A percentile compares a stretch with the other conserved stretches of the same genome.
These are phyloP conservation scores for Oryzias woworae DNA, from an alignment of 2,113 vertebrate genomes.

Conservation along the genomic window DNA sequence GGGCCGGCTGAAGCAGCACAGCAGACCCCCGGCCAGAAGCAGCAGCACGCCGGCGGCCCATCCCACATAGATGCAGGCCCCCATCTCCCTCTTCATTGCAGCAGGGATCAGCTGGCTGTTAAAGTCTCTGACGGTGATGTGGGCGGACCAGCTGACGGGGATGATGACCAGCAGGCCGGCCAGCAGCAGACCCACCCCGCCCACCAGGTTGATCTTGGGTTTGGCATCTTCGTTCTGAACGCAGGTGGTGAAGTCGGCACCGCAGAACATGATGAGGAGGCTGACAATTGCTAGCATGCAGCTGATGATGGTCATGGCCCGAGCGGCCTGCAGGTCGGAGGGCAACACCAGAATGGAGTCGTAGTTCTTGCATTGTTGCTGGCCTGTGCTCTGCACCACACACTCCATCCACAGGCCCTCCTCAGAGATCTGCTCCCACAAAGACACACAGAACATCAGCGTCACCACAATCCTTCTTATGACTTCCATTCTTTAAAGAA, in stretches of 20 bases:
- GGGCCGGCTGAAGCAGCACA: conserved; percentile 78
- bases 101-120: conserved; percentile 28
- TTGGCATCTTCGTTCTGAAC: conserved; percentile 73
- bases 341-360: conserved; percentile 74
- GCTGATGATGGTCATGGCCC: conserved; percentile 79
- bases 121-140: conserved; percentile 65
- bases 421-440: conserved; percentile 39
- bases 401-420: conserved; percentile 80
- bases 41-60: conserved; percentile 75
- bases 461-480: not conserved
- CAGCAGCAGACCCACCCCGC: conserved; percentile 70
- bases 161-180: conserved; percentile 74
- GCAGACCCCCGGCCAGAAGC: conserved; percentile 73
- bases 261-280: conserved; percentile 73
- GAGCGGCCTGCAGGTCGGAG: conserved; percentile 75
- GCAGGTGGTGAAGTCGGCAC: conserved; percentile 79
- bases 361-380: conserved; percentile 81
- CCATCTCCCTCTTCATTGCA: conserved; percentile 66
- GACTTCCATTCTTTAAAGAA: not conserved
- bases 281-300: conserved; percentile 60
- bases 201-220: conserved; percentile 73
- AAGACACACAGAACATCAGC: not conserved
- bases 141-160: conserved; percentile 78
- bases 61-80: conserved; percentile 76
- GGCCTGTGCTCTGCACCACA: conserved; percentile 82